A percentile compares a stretch with the other conserved stretches of the same genome.
Conservation (phyloP, 1,140 invertebrate species). For the Nymphalis io region DNA sequence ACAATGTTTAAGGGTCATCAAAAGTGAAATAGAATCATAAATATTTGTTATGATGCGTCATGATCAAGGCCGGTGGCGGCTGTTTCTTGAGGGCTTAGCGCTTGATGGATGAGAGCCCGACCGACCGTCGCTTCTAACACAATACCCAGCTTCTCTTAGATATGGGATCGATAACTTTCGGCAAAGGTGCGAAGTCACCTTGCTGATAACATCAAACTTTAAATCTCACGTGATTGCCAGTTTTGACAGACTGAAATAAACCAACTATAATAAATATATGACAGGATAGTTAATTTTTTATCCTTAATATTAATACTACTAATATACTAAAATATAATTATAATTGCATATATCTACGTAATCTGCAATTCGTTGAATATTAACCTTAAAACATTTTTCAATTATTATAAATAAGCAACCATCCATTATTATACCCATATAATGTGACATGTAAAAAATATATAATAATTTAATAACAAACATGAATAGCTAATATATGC, state of each 20-base stretch:
- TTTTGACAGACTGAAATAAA: not conserved
- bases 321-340: no score
- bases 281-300: not conserved
- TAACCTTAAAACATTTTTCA: no score
- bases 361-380: no score
- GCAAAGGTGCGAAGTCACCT: conserved; percentile 70
- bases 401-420: no score
- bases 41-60: conserved; percentile 36
- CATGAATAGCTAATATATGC: no score
- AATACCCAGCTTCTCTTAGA: conserved; percentile 46
- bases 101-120: conserved; percentile 55
- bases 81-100: conserved; percentile 58
- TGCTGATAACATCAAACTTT: conserved; percentile 40
- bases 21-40: conserved; percentile 25
- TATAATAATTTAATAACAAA: no score
- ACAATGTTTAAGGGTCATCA: conserved; percentile 8
- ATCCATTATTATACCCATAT: no score
- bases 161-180: conserved; percentile 59
- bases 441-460: no score
- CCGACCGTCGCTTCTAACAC: conserved; percentile 40
- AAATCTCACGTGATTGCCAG: conserved; percentile 24
- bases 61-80: conserved; percentile 39
- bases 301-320: no score
- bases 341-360: no score
- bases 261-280: not conserved